Base-by-base conservation (phyloP, 2,888 invertebrate species). In the Macrosiphum euphorbiae region DNA sequence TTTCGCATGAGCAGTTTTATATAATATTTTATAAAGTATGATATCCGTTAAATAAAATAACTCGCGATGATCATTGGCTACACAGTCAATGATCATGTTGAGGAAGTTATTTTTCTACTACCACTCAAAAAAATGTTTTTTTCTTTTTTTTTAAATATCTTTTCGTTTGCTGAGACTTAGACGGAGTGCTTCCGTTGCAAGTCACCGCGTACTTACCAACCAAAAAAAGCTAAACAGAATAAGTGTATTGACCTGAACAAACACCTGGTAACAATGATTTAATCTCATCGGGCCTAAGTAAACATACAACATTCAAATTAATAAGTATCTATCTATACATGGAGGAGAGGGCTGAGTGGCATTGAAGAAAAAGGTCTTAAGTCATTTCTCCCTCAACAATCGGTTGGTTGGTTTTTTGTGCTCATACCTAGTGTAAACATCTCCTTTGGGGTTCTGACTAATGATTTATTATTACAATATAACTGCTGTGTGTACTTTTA, bases 401-500 rank as follows among this genome's bases (percentile, higher is more conserved):
- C 93, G 90, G 44, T 85, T 26, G 61, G 92, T 89, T 35, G 55
- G 78, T 88, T 89, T 90, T 89, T 85, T 85, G 50, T 93, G 58
- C 35, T 84, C 93, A 28, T 41, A 47, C 47, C 47, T 47, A 90
- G 52, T 94, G 93, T 94, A 94, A 94, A 94, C 90, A 94, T 90
- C 86, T 90, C 86, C 90, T 61, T 86, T 85, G 89, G 92, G 92
- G 90, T 90, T 85, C 90, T 26, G 90, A 90, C 58, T 94, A 94
- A 94, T 90, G 93, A 94, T 94, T 94, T 94, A 94, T 94, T 94
- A 94, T 94, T 94, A 94, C 50, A 94, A 90, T 94, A 94, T 94
- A 90, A 94, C 50, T 90, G 85, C 89, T 90, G 90, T 41, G 93
- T 90, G 86, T 61, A 61, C 90, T 61, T 47, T 86, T 93, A 90